Conservation (phyloP, 2,113 vertebrate species). For the Lepidothrix coronata region DNA sequence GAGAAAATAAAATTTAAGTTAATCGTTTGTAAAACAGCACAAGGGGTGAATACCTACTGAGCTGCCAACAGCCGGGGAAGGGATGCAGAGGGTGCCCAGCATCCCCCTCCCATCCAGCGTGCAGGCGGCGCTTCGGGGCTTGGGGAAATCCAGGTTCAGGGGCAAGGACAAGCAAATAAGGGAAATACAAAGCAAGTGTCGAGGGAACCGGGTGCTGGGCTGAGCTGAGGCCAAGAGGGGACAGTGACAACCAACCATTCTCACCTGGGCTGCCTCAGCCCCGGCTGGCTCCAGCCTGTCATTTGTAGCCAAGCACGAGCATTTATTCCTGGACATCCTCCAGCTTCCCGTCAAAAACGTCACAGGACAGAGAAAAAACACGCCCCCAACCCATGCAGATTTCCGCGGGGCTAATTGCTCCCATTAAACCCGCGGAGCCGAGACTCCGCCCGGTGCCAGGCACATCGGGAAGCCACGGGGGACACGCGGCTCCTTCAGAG, state of each 20-base stretch:
- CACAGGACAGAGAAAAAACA: neutral
- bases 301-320: neutral
- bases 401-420: neutral
- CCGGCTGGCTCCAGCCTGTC: neutral
- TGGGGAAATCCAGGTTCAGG: neutral
- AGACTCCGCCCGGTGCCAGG: rapidly evolving
- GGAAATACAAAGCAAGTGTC: rapidly evolving
- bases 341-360: slow-evolving; percentile 1
- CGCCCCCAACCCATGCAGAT: neutral
- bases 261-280: neutral
- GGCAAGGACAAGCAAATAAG: neutral
- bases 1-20: neutral
- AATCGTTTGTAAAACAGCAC: neutral
- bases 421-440: neutral
- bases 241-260: rapidly evolving
- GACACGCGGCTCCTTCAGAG: rapidly evolving
- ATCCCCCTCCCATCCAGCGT: rapidly evolving
- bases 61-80: neutral
- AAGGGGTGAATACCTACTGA: neutral
- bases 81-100: neutral
- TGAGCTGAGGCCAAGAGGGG: neutral
- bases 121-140: rapidly evolving
- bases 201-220: neutral
- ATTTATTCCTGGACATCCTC: neutral
- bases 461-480: rapidly evolving